phyloP scores from a whole-genome alignment of 2,797 vertebrate species.

The Sebastes vulpes region DNA sequence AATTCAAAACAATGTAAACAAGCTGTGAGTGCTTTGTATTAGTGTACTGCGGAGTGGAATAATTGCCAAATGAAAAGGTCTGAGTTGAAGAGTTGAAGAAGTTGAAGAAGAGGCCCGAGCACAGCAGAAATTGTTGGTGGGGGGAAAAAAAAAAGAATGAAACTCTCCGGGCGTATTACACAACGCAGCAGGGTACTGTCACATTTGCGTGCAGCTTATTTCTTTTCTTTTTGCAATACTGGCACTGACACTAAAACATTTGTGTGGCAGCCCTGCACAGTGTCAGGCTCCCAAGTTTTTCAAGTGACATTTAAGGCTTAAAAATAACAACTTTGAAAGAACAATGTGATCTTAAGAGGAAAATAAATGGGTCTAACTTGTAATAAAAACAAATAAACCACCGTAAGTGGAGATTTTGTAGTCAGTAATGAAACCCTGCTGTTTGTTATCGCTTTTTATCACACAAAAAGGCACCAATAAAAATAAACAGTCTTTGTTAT shows the following conservation, averaged over 20 bases:
- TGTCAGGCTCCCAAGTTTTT: constrained; percentile 28
- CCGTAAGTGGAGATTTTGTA: background rate
- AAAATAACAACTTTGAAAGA: constrained; percentile 32
- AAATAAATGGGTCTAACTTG: background rate
- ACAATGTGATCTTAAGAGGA: constrained; percentile 12
- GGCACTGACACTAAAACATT: constrained; percentile 54
- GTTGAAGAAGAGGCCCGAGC: constrained; percentile 17
- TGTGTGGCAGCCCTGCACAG: constrained; percentile 41
- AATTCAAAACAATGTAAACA: constrained; percentile 45
- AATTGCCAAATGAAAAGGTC: constrained; percentile 49
- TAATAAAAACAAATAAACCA: background rate
- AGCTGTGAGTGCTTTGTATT: constrained; percentile 42
- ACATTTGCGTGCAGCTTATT: constrained; percentile 65
- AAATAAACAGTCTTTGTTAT: background rate
- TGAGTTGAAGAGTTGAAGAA: constrained; percentile 10
- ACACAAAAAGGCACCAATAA: background rate
- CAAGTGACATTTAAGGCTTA: constrained; percentile 44
- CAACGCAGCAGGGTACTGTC: constrained; percentile 74
- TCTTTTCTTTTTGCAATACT: constrained; percentile 34
- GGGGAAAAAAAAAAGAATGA: background rate
- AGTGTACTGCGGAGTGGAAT: constrained; percentile 7
- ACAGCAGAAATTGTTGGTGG: constrained; percentile 29
- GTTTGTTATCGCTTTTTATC: background rate
- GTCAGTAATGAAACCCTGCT: background rate
- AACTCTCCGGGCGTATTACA: constrained; percentile 64